These are phyloP conservation scores for Rhingia rostrata DNA, from an alignment of 2,888 invertebrate genomes.

Conservation along the genomic window DNA sequence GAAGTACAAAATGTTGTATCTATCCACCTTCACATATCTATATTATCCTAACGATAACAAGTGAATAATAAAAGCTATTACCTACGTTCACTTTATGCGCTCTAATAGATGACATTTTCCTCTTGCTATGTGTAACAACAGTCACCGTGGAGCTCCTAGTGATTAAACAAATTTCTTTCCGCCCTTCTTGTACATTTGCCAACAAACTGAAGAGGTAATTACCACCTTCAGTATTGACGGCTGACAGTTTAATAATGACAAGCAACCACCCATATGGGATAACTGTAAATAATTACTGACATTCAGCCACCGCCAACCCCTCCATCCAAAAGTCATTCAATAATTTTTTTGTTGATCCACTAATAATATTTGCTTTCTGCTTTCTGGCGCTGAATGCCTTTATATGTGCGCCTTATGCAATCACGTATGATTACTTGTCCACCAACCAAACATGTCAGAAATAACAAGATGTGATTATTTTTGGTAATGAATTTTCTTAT, in stretches of 20 bases:
- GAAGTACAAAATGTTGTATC: no score
- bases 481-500: slow-evolving; percentile 56
- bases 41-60: background rate
- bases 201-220: slow-evolving; percentile 50
- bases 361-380: slow-evolving; percentile 32
- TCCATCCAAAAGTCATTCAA: slow-evolving; percentile 51
- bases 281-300: slow-evolving; percentile 56
- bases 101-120: slow-evolving; percentile 8
- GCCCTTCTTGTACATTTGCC: slow-evolving; percentile 23
- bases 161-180: slow-evolving; percentile 5
- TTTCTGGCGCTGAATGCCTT: slow-evolving; percentile 12
- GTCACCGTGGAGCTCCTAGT: background rate
- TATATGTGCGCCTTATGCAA: background rate
- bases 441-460: slow-evolving; percentile 34
- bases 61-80: background rate
- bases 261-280: slow-evolving; percentile 27
- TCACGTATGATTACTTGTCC: slow-evolving; percentile 47
- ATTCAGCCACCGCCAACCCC: background rate
- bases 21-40: no score
- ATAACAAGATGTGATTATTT: slow-evolving; percentile 43
- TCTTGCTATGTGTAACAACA: background rate
- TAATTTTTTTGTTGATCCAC: slow-evolving; percentile 61
- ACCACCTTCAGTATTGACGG: slow-evolving; percentile 55
- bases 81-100: background rate
- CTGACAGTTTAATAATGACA: slow-evolving; percentile 55